Evolutionary conservation across 2,113 vertebrate species (phyloP), one percentile per base, ranked within the genome.

Genomic region (Acanthisitta chloris): DNA sequence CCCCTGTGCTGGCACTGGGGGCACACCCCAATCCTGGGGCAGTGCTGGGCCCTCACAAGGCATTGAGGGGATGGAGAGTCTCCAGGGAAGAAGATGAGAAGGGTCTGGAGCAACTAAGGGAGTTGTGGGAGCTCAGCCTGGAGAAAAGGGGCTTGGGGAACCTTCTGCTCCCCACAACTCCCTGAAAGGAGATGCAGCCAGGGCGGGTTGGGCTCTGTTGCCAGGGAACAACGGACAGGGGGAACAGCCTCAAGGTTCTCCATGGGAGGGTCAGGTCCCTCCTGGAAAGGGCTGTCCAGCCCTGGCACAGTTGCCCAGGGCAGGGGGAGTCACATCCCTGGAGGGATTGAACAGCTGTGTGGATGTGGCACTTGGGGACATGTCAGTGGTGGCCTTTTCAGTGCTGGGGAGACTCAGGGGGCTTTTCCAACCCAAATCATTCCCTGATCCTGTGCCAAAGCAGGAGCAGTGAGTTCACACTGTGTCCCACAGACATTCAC

Each of bases 401-500:
- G 26, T 31, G 38, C 38, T 29, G 38, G 59, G 59, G n/a, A 18
- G 7, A 23, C 64, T 20, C 36, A 14, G 6, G 29, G 29, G 29
- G 8, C 61, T 25, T 19, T 28, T 24, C 66, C 38, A 20, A 0
- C 16, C 11, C 19, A 4, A 4, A 2, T n/a, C 36, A 3, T 16
- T 61, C 55, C 31, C 0, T 15, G 54, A 7, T 19, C 28, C 64
- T 17, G 8, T 28, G 25, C 9, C 24, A 20, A 17, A 14, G 15
- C 61, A 40, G 18, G 8, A 31, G 15, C 23, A 23, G 15, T 33
- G 62, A 24, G 31, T 11, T 13, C 33, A 2, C 51, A 51, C 61
- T 14, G 26, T 29, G 38, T 38, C 59, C n/a, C n/a, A n/a, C n/a
- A n/a, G n/a, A n/a, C n/a, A n/a, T n/a, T n/a, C 38, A 38, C 34